Base-by-base conservation (phyloP, 2,113 vertebrate species). In the Sceloporus undulatus region DNA sequence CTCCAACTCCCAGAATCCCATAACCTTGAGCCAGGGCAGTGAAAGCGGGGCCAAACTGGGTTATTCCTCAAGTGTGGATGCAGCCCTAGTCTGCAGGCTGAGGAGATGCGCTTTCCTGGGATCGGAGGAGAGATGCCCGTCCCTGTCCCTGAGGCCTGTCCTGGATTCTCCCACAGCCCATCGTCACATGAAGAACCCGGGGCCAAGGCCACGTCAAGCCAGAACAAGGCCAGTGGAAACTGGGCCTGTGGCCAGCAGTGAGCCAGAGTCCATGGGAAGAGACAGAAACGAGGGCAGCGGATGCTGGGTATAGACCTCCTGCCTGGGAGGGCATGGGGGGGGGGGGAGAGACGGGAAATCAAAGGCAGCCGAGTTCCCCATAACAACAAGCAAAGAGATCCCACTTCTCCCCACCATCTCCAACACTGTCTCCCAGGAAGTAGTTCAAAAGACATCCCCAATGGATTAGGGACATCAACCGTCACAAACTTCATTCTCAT, bases 91-190 rank as follows among this genome's bases (percentile, higher is more conserved):
- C 34, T 34, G 34, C 34, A 34, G 34, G 34, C 34, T 34, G 29
- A 38, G 56, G 38, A 2, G 38, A 38, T 9, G 13, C 1, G 0
- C 23, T 21, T 0, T 1, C 52, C 0, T 0, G 7, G 9, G 14
- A 21, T 11, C 1, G 13, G 66, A 0, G 9, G 21, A 4, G 23
- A 0, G n/a, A 13, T 5, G 10, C 10, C 54, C 40, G 0, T 6
- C 48, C 27, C 1, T 4, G 5, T 23, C 2, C 16, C 66, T 16
- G 19, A 29, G 54, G n/a, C 25, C 14, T 42, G 38, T 19, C 66
- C 78, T 42, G 68, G 52, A 42, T 80, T 42, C 25, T 29, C 59
- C 56, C 59, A 42, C 38, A 7, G 56, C 73, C 42, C 42, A 5
- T 14, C 9, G 68, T 65, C 86, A 23, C 19, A 3, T 42, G 34